Base-by-base conservation (phyloP, 2,113 vertebrate genomes). In the Notiomystis cincta region DNA sequence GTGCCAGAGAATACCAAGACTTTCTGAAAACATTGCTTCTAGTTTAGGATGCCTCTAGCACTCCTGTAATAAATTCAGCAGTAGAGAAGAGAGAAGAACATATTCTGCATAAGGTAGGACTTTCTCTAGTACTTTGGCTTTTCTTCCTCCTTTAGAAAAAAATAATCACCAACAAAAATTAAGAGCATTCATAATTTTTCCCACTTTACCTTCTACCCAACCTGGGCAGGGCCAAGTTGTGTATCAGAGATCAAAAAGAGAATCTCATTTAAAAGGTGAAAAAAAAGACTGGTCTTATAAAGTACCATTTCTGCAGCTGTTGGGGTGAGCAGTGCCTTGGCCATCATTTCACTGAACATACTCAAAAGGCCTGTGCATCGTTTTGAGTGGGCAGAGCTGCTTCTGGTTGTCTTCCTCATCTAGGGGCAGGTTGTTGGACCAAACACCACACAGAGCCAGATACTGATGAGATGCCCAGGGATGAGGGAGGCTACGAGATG, bases 21-120 rank as follows among this genome's bases (percentile, higher is more conserved):
- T 64, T 88, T 93, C 75, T 77, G 72, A 81, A 91, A 90, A 58
- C 28, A 56, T 56, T 92, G 60, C 44, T 90, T 88, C 79, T 95
- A 92, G 93, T 78, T 94, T 87, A 92, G 64, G 35, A 78, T 92
- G 64, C 20, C 15, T 91, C 40, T 94, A 91, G 62, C 69, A 85
- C 62, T 50, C 70, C 60, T 67, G 75, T 84, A 81, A 83, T 65
- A 96, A 88, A 89, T 44, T 83, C 87, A 90, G 79, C 82, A 86
- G 17, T 71, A 95, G 86, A 83, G 90, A 97, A 95, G 70, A 94
- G 64, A 88, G 54, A 94, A 91, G 73, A 96, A 83, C 47, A 45
- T 83, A 57, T 20, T 42, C 72, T 90, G 28, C 62, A 56, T 53
- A 60, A 95, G 88, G 90, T 90, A 89, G 79, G 85, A 92, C 87